Evolutionary conservation across 2,797 vertebrate genomes (phyloP), one percentile per base, ranked within the genome.

Genomic region (Nannoperca australis): DNA sequence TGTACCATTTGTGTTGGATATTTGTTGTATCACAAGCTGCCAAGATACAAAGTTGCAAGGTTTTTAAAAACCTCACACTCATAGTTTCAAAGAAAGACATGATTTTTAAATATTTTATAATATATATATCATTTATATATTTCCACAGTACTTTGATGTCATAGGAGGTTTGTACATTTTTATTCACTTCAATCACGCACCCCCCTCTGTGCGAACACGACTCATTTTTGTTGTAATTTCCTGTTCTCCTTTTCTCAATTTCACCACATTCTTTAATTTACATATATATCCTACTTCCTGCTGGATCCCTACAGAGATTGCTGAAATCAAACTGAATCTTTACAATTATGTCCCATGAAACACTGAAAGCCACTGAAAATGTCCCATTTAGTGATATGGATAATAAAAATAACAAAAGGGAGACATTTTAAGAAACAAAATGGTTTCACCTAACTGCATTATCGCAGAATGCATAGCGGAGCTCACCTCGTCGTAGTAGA

Each of bases 401-500:
- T 40, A 13, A 40, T 40, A 1, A 40, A 11, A 40, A 4, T n/a
- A 51, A 22, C 34, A 7, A 17, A 22, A 30, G 17, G 17, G 1
- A 36, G 13, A 30, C 20, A 17, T 18, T 22, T 56, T 54, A 9
- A 47, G 18, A 70, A 56, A 55, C 10, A 5, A 45, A 70, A 40
- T 0, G 1, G 36, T 56, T 54, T 53, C 8, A 50, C 22, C 9
- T 53, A 1, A 36, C 20, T 69, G 10, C 2, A 38, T 8, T 51
- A 53, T 38, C 0, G 0, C 36, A 11, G 36, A 11, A 9, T 38
- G 36, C 36, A 38, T 38, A 38, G 36, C 11, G 20, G 24, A 53
- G 44, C 96, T 96, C 93, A 99, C 98, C 97, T 99, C 98, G 90
- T 99, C 98, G 42, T 99, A 99, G 92, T 99, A 97, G 92, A 98